Percentiles rank a stretch among this genome's conserved stretches.
Conservation (phyloP, 2,888 invertebrate genomes). For the Spicauda simplicius region DNA sequence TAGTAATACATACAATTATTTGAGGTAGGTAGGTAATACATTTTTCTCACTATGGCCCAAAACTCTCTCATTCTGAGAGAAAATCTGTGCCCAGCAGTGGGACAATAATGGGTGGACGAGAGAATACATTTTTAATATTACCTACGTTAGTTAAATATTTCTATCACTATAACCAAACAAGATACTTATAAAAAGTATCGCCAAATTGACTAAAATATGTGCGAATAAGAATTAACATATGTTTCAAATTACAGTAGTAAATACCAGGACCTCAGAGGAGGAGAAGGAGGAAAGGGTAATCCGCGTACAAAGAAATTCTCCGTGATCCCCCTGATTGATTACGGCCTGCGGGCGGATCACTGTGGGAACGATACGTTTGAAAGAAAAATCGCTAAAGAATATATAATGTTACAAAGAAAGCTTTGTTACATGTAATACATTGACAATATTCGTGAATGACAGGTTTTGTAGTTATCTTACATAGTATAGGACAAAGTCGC, state of each 20-base stretch:
- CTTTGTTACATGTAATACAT: neutral
- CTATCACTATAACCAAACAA: too few relatives aligned
- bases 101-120: too few relatives aligned
- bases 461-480: neutral
- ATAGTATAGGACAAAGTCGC: too few relatives aligned
- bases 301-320: slow-evolving; percentile 38
- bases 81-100: too few relatives aligned
- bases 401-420: neutral
- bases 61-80: too few relatives aligned
- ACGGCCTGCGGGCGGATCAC: slow-evolving; percentile 49
- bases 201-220: too few relatives aligned
- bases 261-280: slow-evolving; percentile 10
- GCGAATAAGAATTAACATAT: neutral
- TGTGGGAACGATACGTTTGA: slow-evolving; percentile 2
- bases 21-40: too few relatives aligned
- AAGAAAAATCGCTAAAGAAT: slow-evolving; percentile 5
- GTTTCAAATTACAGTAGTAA: neutral
- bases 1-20: too few relatives aligned
- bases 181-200: too few relatives aligned
- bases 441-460: neutral
- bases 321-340: slow-evolving; percentile 57
- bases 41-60: too few relatives aligned
- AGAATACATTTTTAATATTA: too few relatives aligned
- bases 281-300: slow-evolving; percentile 39
- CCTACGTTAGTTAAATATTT: too few relatives aligned